A percentile compares a stretch with the other conserved stretches of the same genome.
phyloP scores from a whole-genome alignment of 2,797 vertebrate species.

The Zonotrichia albicollis region DNA sequence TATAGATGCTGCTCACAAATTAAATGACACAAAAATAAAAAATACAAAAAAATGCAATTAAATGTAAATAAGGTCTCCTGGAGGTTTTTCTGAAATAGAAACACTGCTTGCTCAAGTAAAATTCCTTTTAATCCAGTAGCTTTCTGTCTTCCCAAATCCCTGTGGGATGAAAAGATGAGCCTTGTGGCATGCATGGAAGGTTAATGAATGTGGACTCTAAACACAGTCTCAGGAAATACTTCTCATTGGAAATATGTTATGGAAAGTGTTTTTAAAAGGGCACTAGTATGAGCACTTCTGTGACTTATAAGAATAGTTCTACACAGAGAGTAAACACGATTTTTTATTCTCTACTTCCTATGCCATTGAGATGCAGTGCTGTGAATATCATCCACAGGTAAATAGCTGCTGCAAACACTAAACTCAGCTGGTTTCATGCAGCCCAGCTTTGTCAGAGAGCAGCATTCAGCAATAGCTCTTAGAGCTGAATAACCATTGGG shows the following conservation, averaged over 20 bases:
- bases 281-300: neutral
- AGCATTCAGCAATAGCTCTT: neutral
- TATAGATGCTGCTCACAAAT: neutral
- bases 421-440: neutral
- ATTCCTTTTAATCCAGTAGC: conserved; percentile 28
- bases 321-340: neutral
- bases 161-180: conserved; percentile 35
- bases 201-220: conserved; percentile 33
- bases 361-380: neutral
- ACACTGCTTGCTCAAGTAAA: conserved; percentile 19
- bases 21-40: neutral
- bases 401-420: neutral
- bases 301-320: neutral
- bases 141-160: conserved; percentile 43
- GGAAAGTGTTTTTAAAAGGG: neutral
- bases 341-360: neutral
- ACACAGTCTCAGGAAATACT: neutral
- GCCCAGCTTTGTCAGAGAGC: neutral
- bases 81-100: conserved; percentile 40
- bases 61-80: conserved; percentile 25
- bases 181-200: conserved; percentile 10
- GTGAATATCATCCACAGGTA: neutral
- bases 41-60: neutral
- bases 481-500: neutral
- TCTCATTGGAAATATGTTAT: neutral